Conservation (phyloP, 2,888 invertebrate species). For the Tenthredo livida region DNA sequence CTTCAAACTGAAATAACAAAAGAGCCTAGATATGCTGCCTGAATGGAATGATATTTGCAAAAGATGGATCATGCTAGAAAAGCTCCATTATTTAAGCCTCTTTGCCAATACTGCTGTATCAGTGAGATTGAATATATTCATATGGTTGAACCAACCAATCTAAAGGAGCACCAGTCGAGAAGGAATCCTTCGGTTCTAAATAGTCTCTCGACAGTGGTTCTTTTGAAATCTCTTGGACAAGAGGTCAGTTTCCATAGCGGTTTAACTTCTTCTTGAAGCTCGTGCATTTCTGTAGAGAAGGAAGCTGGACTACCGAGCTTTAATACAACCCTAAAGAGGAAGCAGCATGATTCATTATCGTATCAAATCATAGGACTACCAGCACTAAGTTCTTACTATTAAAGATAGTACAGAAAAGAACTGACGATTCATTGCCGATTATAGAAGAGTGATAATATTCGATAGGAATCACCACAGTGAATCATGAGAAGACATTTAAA, state of each 20-base stretch:
- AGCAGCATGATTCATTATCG: conserved; percentile 51
- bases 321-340: conserved; percentile 85
- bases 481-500: neutral
- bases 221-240: conserved; percentile 91
- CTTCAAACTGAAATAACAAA: neutral
- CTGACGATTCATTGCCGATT: neutral
- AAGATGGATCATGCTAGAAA: neutral
- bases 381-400: neutral
- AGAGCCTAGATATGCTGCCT: neutral
- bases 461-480: neutral
- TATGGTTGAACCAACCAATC: conserved; percentile 82
- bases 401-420: neutral
- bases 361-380: neutral
- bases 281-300: conserved; percentile 86
- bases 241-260: conserved; percentile 88
- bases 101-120: neutral
- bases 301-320: conserved; percentile 88
- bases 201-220: conserved; percentile 90
- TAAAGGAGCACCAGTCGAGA: conserved; percentile 94
- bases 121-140: neutral
- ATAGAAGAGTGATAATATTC: neutral
- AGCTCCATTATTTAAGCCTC: neutral
- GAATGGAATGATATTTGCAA: neutral
- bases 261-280: conserved; percentile 89
- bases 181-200: conserved; percentile 90